These are phyloP conservation scores for Saxidomus purpurata DNA, from an alignment of 1,140 invertebrate genomes.

Conservation along the genomic window DNA sequence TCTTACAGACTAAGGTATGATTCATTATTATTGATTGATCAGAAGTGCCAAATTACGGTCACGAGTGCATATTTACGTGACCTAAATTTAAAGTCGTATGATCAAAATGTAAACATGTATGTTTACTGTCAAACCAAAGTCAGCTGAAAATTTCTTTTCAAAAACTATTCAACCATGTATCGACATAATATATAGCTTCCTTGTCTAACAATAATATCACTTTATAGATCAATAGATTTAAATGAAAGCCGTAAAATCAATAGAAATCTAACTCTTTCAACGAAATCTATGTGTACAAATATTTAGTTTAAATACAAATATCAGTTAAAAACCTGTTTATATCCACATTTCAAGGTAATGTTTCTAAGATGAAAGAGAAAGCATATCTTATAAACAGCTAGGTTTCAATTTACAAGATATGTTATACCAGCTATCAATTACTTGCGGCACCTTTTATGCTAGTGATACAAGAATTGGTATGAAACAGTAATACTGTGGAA, in stretches of 20 bases:
- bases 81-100: no score
- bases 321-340: neutral
- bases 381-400: neutral
- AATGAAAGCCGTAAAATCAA: neutral
- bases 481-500: no score
- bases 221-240: neutral
- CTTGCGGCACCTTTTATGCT: neutral
- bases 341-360: neutral
- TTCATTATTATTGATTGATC: no score
- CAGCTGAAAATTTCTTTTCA: neutral
- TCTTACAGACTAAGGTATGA: no score
- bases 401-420: neutral
- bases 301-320: neutral
- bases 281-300: slow-evolving; percentile 7
- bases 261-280: neutral
- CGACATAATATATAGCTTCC: neutral
- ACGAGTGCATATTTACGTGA: no score
- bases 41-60: no score
- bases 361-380: neutral
- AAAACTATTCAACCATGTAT: neutral
- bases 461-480: no score
- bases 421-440: neutral
- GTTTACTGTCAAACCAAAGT: neutral
- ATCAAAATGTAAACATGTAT: no score
- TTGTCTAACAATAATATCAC: neutral